Evolutionary conservation across 2,113 vertebrate genomes (phyloP).

Genomic region (Scortum barcoo): DNA sequence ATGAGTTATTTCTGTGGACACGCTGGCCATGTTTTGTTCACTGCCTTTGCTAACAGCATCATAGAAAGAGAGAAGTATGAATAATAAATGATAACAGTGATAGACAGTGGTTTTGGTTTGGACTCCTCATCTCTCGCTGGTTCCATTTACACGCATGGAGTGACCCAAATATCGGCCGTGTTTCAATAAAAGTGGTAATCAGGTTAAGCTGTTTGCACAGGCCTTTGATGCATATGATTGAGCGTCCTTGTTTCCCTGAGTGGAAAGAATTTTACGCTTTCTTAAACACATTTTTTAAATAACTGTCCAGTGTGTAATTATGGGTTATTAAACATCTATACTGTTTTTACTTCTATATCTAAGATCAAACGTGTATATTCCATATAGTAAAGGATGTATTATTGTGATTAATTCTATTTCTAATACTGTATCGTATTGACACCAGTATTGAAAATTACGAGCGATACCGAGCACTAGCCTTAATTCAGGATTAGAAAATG

Average conservation of each 20-base stretch:
- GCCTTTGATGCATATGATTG: slow-evolving; percentile 33
- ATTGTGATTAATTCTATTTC: not conserved
- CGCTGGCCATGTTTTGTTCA: slow-evolving; percentile 60
- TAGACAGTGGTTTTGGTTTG: slow-evolving; percentile 46
- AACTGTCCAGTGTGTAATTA: not conserved
- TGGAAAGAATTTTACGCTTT: slow-evolving; percentile 10
- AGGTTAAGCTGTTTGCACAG: slow-evolving; percentile 32
- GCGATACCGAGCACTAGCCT: not conserved
- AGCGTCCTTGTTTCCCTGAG: not conserved
- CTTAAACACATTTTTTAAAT: not conserved
- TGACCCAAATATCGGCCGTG: slow-evolving; percentile 19
- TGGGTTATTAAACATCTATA: not conserved
- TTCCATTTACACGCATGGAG: slow-evolving; percentile 46
- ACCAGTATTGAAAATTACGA: not conserved
- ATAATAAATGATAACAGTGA: slow-evolving; percentile 72
- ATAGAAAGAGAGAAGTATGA: slow-evolving; percentile 68
- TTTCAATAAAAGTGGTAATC: slow-evolving; percentile 31
- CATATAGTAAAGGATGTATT: not conserved
- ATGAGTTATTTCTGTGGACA: slow-evolving; percentile 58
- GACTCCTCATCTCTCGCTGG: slow-evolving; percentile 52
- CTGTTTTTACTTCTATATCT: not conserved
- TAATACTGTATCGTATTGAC: too few species aligned
- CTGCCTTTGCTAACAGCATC: slow-evolving; percentile 51
- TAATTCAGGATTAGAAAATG: not conserved
- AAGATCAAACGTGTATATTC: not conserved